Conservation (phyloP, 2,113 vertebrate genomes). For the Peucedramus taeniatus region DNA sequence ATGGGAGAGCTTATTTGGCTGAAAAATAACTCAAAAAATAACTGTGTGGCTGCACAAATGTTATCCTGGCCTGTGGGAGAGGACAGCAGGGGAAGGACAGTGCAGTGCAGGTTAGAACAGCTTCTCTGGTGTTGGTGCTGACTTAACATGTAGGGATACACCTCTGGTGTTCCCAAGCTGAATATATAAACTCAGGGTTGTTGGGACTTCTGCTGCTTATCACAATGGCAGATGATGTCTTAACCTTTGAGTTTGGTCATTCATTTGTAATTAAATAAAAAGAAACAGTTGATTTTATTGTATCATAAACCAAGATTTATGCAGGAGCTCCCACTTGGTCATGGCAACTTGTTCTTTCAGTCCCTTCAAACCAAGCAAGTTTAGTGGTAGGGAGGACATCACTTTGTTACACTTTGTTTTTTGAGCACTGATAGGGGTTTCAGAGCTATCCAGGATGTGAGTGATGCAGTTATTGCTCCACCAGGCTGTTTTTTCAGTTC, state of each 20-base stretch:
- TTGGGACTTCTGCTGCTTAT: neutral
- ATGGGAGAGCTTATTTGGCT: neutral
- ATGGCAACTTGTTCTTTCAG: neutral
- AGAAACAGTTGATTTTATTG: neutral
- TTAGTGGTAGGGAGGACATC: neutral
- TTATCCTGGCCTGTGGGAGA: neutral
- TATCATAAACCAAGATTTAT: neutral
- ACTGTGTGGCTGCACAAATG: neutral
- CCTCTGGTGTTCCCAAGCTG: neutral
- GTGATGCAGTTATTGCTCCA: neutral
- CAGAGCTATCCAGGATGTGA: neutral
- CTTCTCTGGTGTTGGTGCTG: neutral
- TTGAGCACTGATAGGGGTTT: neutral
- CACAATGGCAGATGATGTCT: neutral
- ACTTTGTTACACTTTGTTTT: neutral
- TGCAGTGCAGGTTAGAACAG: neutral
- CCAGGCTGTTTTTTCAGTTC: neutral
- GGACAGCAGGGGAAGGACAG: neutral
- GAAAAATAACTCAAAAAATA: neutral
- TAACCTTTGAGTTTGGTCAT: neutral
- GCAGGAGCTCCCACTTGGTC: neutral
- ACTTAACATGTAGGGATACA: neutral
- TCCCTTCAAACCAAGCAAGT: neutral
- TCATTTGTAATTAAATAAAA: neutral
- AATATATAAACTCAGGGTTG: neutral